Base-by-base conservation (phyloP, 2,888 invertebrate genomes). In the Troides oblongomaculatus region DNA sequence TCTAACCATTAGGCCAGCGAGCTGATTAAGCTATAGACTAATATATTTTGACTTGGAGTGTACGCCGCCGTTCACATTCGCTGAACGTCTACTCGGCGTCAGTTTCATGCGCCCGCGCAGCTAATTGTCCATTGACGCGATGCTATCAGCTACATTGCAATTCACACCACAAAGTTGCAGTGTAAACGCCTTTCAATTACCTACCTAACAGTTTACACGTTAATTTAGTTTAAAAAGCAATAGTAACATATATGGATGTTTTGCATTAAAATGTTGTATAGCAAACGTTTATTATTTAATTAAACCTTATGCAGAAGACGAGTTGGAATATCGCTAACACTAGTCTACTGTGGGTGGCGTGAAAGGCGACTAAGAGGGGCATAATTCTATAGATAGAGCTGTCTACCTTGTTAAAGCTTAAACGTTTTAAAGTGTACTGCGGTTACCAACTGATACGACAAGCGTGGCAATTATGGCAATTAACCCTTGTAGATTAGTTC, bases 71-170 rank as follows among this genome's bases (percentile, higher is more conserved):
- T 36, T 25, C 50, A 57, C 36, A 66, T 43, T 61, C 60, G 30
- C 60, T 7, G 21, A 62, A 66, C 62, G 30, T 66, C 5, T 53
- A 56, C 30, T 53, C 21, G 62, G 12, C 64, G 71, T 56, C 68
- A 67, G 69, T 72, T 62, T 67, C 61, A 68, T 68, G 73, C 74
- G 73, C 72, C 71, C 62, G 73, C 74, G 71, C 72, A 67, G 66
- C 73, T 74, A 72, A 76, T 76, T 75, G 71, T 66, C 68, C 63
- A 72, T 72, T 67, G 66, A 43, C 21, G 70, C 63, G 72, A 75
- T 72, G 50, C 59, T 74, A 75, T 73, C 71, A n/a, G 56, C 58
- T n/a, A 66, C 66, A 63, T 57, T 66, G 72, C 65, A 66, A 71
- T 73, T 72, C 63, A 70, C 71, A 71, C 72, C 66, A 69, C 50